A percentile compares a stretch with the other conserved stretches of the same genome.
Conservation (phyloP, 2,797 vertebrate genomes). For the Clarias laeviceps region DNA sequence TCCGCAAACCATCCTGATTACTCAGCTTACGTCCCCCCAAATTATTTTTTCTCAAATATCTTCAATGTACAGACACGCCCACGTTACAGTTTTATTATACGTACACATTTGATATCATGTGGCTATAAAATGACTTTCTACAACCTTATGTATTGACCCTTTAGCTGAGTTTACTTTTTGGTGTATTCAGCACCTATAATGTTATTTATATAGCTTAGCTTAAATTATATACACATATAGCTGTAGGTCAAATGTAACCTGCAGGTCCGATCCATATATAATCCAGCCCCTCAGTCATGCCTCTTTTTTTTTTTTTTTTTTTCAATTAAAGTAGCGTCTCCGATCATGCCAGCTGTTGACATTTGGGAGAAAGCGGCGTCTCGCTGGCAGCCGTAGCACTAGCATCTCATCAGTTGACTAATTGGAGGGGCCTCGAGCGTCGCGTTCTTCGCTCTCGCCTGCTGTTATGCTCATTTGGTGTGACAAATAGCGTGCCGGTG, state of each 20-base stretch:
- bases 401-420: slow-evolving; percentile 56
- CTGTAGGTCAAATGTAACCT: neutral
- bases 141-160: neutral
- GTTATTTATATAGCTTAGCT: neutral
- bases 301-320: slow-evolving; percentile 20
- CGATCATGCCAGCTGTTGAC: slow-evolving; percentile 7
- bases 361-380: slow-evolving; percentile 38
- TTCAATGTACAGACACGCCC: too few species aligned
- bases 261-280: neutral
- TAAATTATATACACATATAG: neutral
- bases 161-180: neutral
- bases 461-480: slow-evolving; percentile 65
- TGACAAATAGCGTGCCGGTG: slow-evolving; percentile 66
- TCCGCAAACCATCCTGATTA: too few species aligned
- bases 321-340: slow-evolving; percentile 48
- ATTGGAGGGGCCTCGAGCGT: slow-evolving; percentile 57
- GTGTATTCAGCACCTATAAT: neutral
- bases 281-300: neutral
- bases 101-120: too few species aligned
- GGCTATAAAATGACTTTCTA: neutral
- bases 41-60: too few species aligned
- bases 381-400: slow-evolving; percentile 45
- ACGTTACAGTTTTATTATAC: too few species aligned
- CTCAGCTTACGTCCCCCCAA: too few species aligned
- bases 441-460: slow-evolving; percentile 54